Evolutionary conservation across 2,113 vertebrate genomes (phyloP).

Genomic region (Copsychus sechellarum): DNA sequence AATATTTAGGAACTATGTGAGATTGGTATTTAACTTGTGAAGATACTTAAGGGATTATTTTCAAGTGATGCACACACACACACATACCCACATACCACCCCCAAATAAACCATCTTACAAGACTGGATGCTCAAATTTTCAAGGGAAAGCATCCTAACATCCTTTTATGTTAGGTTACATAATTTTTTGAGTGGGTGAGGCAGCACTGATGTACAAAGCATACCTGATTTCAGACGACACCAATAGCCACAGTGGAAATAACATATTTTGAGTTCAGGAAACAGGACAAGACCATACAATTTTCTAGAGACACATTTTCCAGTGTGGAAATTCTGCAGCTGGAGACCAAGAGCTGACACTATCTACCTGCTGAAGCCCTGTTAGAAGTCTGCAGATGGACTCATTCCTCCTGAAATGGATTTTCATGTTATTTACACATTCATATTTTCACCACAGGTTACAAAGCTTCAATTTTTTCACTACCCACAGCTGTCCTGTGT

Average conservation of each 20-base stretch:
- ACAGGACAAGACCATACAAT: not conserved
- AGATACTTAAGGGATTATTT: not conserved
- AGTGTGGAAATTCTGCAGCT: not conserved
- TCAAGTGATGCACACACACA: not conserved
- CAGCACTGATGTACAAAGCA: not conserved
- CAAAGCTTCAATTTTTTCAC: not conserved
- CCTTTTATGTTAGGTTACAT: not conserved
- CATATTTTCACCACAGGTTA: not conserved
- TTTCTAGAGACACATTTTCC: not conserved
- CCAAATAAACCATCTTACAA: not conserved
- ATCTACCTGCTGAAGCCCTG: not conserved
- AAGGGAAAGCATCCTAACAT: not conserved
- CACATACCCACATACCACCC: rapidly evolving
- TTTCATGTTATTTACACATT: not conserved
- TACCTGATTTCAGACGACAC: not conserved
- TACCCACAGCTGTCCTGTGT: not conserved
- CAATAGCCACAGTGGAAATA: not conserved
- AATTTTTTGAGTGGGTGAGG: not conserved
- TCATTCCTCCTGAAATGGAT: not conserved
- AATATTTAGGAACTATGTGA: not conserved
- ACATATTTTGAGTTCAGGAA: not conserved
- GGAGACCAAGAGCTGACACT: not conserved
- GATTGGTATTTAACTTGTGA: not conserved
- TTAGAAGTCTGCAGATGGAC: not conserved
- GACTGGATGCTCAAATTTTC: not conserved